Percentiles rank a stretch among this genome's conserved stretches.
phyloP scores from a whole-genome alignment of 1,140 invertebrate genomes.

The Drosophila truncata region DNA sequence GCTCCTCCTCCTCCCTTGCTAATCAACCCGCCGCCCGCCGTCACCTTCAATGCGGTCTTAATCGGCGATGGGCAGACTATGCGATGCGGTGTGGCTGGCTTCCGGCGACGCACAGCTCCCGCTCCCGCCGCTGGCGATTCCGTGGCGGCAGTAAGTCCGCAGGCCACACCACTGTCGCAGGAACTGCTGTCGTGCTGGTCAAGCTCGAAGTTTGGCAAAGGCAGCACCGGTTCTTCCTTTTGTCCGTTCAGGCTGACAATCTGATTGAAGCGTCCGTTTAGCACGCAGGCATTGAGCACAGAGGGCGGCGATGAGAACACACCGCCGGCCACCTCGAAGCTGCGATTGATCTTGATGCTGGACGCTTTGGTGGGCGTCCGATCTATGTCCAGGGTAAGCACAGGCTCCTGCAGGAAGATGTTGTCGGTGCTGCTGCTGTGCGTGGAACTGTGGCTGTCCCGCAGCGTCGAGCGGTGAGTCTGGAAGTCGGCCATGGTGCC shows the following conservation, averaged over 20 bases:
- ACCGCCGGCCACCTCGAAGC: conserved; percentile 70
- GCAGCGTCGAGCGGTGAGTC: conserved; percentile 70
- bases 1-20: conserved; percentile 24
- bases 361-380: conserved; percentile 83
- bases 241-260: conserved; percentile 74
- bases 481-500: conserved; percentile 51
- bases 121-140: conserved; percentile 39
- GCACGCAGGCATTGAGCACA: conserved; percentile 59
- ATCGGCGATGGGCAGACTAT: conserved; percentile 83
- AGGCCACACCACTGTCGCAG: conserved; percentile 84
- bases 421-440: conserved; percentile 80
- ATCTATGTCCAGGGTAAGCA: conserved; percentile 81
- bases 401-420: conserved; percentile 83
- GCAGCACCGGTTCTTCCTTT: conserved; percentile 28
- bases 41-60: conserved; percentile 51
- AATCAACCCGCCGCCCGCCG: conserved; percentile 15
- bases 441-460: conserved; percentile 70
- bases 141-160: conserved; percentile 33
- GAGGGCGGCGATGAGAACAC: conserved; percentile 79
- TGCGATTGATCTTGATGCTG: conserved; percentile 82
- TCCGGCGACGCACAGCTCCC: conserved; percentile 52
- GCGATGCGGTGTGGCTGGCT: conserved; percentile 84
- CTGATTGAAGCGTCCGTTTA: conserved; percentile 83
- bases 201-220: conserved; percentile 33
- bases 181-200: conserved; percentile 83